Conservation (phyloP, 2,888 invertebrate species). For the Nemotelus pantherinus region DNA sequence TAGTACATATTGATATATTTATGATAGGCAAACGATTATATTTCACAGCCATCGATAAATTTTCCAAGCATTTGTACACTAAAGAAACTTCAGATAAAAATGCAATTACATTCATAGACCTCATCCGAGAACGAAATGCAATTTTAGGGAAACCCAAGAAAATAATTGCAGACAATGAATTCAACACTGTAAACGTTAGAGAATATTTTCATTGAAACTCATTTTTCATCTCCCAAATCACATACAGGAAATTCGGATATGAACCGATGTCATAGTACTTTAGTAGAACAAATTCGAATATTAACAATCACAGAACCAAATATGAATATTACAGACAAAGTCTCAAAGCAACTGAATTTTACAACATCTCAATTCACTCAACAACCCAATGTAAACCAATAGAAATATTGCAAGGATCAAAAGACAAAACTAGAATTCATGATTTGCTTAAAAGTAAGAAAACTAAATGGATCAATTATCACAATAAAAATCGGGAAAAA, state of each 20-base stretch:
- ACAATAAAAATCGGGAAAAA: no score
- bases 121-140: no score
- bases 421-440: no score
- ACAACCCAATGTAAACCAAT: no score
- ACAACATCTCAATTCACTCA: no score
- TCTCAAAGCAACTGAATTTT: no score
- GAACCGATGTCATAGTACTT: neutral
- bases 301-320: neutral
- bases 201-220: neutral
- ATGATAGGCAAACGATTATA: constrained; percentile 24
- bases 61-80: neutral
- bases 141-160: neutral
- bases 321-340: no score
- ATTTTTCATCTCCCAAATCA: neutral
- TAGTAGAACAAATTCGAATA: neutral
- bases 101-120: no score
- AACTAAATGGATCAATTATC: no score
- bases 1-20: constrained; percentile 14
- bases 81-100: neutral
- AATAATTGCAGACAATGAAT: neutral
- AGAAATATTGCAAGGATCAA: no score
- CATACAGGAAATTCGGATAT: constrained; percentile 12
- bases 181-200: neutral
- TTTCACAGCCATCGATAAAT: constrained; percentile 45
- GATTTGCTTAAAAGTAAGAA: no score